Evolutionary conservation across 2,888 invertebrate species (phyloP), one percentile per base, ranked within the genome.

Genomic region (Pseudoips prasinana): DNA sequence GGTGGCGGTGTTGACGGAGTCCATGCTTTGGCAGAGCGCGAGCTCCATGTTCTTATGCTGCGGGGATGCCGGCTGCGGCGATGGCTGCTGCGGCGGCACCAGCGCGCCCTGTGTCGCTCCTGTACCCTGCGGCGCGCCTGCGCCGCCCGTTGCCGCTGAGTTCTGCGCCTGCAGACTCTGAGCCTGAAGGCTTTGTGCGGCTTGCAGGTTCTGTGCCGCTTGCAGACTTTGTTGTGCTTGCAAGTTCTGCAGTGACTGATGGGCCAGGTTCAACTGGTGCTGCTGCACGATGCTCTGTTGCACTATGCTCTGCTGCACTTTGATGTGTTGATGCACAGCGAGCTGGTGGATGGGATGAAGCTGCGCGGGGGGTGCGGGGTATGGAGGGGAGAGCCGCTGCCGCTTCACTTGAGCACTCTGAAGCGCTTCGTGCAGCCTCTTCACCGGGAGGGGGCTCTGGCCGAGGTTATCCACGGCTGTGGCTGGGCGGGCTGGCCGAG

Each of bases 1-100:
- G 81, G 96, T 95, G 76, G 94, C 94, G 65, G 97, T 97, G 90
- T 97, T 97, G 80, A 98, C 98, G 69, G 97, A 97, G 91, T 98
- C 98, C 97, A 98, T 97, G 91, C 97, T 97, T 90, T 98, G 97
- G 81, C 97, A 97, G 74, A 96, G 92, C 71, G 96, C 94, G 77
- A 94, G 91, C 74, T 89, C 89, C 89, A 89, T 89, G 66, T 63
- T 86, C 79, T 88, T 85, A 68, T 87, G 83, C 44, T 83, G 86
- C 39, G 87, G 82, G 33, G 85, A 83, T 37, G 69, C 54, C 51
- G 84, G 53, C 51, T 80, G 71, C 69, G 84, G 84, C 48, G 87
- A 85, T 37, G 83, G 71, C 61, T 84, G 85, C 74, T 82, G 85
- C 68, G 86, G 81, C 55, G 88, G 73, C 70, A 81, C 81, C 78